phyloP scores from a whole-genome alignment of 2,797 vertebrate species.

The Parambassis ranga region DNA sequence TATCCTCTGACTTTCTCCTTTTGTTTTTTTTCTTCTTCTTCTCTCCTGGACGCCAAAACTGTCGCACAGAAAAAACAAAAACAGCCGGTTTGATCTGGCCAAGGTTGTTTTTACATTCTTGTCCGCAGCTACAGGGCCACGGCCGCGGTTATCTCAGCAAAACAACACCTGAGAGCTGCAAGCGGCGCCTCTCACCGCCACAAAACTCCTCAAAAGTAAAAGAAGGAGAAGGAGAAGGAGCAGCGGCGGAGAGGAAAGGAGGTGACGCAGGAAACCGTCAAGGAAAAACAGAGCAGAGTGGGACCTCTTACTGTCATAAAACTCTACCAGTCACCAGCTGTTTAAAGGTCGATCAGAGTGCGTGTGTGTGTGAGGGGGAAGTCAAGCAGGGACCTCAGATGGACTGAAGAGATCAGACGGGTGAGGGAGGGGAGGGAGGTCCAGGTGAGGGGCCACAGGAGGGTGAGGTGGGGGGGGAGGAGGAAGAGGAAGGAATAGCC shows the following conservation, averaged over 20 bases:
- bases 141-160: conserved; percentile 71
- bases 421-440: conserved; percentile 76
- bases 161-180: conserved; percentile 74
- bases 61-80: conserved; percentile 79
- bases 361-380: conserved; percentile 69
- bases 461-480: conserved; percentile 10
- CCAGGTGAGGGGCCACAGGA: conserved; percentile 92
- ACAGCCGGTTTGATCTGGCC: conserved; percentile 88
- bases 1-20: conserved; percentile 76
- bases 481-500: conserved; percentile 76
- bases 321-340: conserved; percentile 90
- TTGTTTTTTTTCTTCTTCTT: background rate
- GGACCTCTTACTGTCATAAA: conserved; percentile 88
- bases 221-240: too few species aligned
- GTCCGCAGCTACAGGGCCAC: conserved; percentile 61
- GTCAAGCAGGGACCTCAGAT: conserved; percentile 90
- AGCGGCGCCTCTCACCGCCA: conserved; percentile 4
- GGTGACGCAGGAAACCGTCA: too few species aligned
- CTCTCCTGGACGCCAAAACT: conserved; percentile 80
- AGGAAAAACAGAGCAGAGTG: conserved; percentile 32
- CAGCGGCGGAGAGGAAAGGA: background rate
- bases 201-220: background rate
- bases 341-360: conserved; percentile 65
- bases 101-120: conserved; percentile 93
- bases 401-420: conserved; percentile 94